Conservation (phyloP, 1,140 invertebrate genomes). For the Cotesia typhae region DNA sequence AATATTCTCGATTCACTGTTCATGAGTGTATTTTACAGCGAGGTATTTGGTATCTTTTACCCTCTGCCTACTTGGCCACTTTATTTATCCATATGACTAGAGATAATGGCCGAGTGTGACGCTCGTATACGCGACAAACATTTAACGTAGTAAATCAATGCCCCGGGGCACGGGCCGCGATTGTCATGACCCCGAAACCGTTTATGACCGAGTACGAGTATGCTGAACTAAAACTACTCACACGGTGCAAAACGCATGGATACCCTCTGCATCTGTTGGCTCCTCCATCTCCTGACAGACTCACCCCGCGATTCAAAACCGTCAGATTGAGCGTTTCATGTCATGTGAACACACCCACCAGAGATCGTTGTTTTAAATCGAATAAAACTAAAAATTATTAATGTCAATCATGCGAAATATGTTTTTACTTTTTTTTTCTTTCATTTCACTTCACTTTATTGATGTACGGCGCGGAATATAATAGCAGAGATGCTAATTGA, state of each 20-base stretch:
- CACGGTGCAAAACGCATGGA: constrained; percentile 1
- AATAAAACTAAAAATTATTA: constrained; percentile 28
- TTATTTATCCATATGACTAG: constrained; percentile 34
- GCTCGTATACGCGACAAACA: constrained; percentile 35
- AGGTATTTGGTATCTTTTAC: background rate
- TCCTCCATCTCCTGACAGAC: constrained; percentile 30
- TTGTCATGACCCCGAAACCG: constrained; percentile 33
- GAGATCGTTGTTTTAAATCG: background rate
- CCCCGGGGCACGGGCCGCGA: constrained; percentile 19
- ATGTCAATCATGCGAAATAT: constrained; percentile 19
- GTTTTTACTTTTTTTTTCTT: background rate
- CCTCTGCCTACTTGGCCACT: background rate
- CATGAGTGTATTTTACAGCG: constrained; percentile 9
- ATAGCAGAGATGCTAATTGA: background rate
- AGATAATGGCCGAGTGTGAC: constrained; percentile 36
- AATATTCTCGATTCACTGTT: background rate
- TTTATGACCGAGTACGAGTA: constrained; percentile 35
- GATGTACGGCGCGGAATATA: background rate
- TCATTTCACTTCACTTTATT: background rate
- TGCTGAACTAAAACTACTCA: background rate
- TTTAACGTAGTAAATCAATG: constrained; percentile 40
- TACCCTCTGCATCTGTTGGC: background rate
- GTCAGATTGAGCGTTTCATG: constrained; percentile 32
- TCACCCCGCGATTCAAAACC: constrained; percentile 22
- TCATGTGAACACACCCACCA: constrained; percentile 3